Conservation (phyloP, 2,797 vertebrate species). For the Urocyon cinereoargenteus region DNA sequence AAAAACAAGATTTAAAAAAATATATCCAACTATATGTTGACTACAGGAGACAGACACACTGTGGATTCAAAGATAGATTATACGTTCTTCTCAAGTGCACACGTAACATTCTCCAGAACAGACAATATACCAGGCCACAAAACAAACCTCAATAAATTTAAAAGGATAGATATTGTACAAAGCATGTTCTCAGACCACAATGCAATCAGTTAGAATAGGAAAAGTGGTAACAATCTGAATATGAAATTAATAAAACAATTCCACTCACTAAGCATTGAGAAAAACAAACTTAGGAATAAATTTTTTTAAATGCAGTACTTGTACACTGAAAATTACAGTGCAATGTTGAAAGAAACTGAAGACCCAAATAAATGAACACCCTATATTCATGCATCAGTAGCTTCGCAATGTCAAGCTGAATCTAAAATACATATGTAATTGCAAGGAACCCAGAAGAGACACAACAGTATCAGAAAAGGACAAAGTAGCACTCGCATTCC, state of each 20-base stretch:
- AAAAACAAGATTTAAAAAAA: not conserved
- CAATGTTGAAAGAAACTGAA: not conserved
- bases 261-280: not conserved
- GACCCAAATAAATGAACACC: not conserved
- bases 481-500: not conserved
- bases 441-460: not conserved
- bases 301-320: not conserved
- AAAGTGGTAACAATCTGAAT: not conserved
- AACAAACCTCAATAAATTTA: not conserved
- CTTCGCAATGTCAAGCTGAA: not conserved
- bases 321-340: not conserved
- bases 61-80: not conserved
- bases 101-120: not conserved
- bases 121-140: not conserved
- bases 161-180: not conserved
- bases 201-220: not conserved
- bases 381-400: not conserved
- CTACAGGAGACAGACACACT: not conserved
- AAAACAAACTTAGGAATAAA: not conserved
- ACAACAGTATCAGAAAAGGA: not conserved
- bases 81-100: not conserved
- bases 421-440: not conserved
- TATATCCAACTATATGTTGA: not conserved
- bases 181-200: not conserved
- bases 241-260: conserved; percentile 15